Evolutionary conservation across 2,888 invertebrate genomes (phyloP), one percentile per base, ranked within the genome.

Genomic region (Scaptodrosophila latifasciaeformis): DNA sequence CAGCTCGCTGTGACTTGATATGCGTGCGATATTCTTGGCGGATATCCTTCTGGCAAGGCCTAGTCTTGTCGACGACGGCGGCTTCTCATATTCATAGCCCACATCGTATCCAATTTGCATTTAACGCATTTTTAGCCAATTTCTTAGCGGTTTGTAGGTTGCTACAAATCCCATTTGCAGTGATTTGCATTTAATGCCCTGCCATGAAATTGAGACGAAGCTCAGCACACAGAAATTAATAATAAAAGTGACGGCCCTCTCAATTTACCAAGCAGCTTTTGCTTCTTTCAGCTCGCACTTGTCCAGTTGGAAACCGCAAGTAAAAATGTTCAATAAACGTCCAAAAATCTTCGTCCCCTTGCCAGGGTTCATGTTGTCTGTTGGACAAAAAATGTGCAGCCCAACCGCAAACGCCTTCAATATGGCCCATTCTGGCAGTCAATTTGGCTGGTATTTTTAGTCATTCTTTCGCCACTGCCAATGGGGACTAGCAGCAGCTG

Each of bases 161-260:
- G 31, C 39, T 49, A 52, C 59, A 68, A 78, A 75, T 70, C 74
- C 77, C 65, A 76, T 76, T 81, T 65, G 64, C 62, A 70, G 75
- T 68, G 70, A 81, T 82, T 81, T 80, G 82, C 82, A 80, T 82
- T 80, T 82, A 81, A 81, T 75, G 74, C 78, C 58, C 62, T 71
- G 62, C n/a, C 75, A 78, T 77, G 82, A 64, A 69, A 63, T 69
- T 61, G 65, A 62, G 69, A 67, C 59, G 61, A 62, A 66, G 64
- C n/a, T 31, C 12, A 17, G 17, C 2, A 44, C 44, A 44, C 40
- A 47, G 60, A 66, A 59, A 68, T 59, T 61, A 62, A 70, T n/a
- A n/a, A n/a, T 68, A 64, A 58, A 65, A 64, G 55, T 45, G 54
- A 45, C 7, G 40, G 47, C 47, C 27, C 44, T 46, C 46, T 39